Evolutionary conservation across 2,797 vertebrate genomes (phyloP), one percentile per base, ranked within the genome.

Genomic region (Channallabes apus): DNA sequence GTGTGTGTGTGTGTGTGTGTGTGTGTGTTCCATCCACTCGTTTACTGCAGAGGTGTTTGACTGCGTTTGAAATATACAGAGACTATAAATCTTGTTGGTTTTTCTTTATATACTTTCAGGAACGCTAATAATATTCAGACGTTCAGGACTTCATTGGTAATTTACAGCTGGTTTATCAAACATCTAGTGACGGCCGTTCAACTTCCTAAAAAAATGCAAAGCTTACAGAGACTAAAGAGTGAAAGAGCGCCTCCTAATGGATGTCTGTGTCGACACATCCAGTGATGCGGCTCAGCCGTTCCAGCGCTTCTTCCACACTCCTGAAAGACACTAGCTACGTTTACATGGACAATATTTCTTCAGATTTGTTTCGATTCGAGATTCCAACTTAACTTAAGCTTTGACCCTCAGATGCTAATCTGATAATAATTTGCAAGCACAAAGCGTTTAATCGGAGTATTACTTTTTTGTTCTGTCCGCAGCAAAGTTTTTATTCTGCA

Each of bases 1-100:
- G 15, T 76, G 73, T 3, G 15, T 58, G 56, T 58, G 91, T 56
- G 89, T 92, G 88, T 51, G 17, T 38, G 38, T 38, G n/a, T 1
- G 7, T 75, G 15, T 76, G 51, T 6, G 6, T 58, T 80, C 78
- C 78, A 65, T 80, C 61, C 78, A 65, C 61, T 58, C n/a, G 32
- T 61, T 77, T 38, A 4, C 32, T 59, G 8, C 11, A 6, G 71
- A 54, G n/a, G 1, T 46, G 35, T 80, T 46, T 32, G n/a, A 17
- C 72, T 17, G n/a, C 9, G 8, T 29, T 51, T 27, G 11, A 51
- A 54, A 75, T 51, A 75, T 51, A 54, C 27, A 3, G 72, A n/a
- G 2, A 46, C 12, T 51, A 73, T 24, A 72, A 72, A 17, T 6
- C 6, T 29, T 17, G 58, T 59, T 3, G 58, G 27, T 7, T 32